Conservation (phyloP, 92 coral and sea anemone genomes). For the Porites cylindrica region DNA sequence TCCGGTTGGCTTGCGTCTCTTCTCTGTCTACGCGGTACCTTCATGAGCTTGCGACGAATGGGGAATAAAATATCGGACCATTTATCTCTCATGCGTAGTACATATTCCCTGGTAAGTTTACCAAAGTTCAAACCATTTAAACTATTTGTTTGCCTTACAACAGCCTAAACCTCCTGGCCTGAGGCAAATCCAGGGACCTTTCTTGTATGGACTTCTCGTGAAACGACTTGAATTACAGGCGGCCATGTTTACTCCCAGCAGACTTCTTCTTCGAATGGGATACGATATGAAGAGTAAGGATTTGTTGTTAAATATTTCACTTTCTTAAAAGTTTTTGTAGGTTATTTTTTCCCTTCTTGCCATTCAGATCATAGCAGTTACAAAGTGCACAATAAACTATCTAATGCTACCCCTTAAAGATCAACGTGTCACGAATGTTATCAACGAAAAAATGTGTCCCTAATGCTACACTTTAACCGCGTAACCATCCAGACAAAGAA, state of each 20-base stretch:
- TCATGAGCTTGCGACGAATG: too few relatives aligned
- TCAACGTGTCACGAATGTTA: too few relatives aligned
- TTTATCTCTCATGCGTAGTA: too few relatives aligned
- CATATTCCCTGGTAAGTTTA: background rate
- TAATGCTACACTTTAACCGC: too few relatives aligned
- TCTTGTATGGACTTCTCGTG: conserved; percentile 83
- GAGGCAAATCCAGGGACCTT: conserved; percentile 43
- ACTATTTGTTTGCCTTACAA: background rate
- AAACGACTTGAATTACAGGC: conserved; percentile 79
- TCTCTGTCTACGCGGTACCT: too few relatives aligned
- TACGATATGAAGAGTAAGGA: conserved; percentile 80
- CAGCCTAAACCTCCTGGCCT: conserved; percentile 63
- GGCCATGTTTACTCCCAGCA: conserved; percentile 85
- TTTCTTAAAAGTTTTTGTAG: background rate
- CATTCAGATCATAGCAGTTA: too few relatives aligned
- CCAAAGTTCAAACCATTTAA: background rate
- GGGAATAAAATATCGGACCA: too few relatives aligned
- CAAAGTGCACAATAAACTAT: too few relatives aligned
- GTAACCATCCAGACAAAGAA: too few relatives aligned
- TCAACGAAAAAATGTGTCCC: too few relatives aligned
- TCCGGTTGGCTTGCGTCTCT: too few relatives aligned
- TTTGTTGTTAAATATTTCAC: background rate
- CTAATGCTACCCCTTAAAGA: too few relatives aligned
- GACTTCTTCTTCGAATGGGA: conserved; percentile 88
- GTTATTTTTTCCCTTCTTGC: background rate